Percentiles rank a stretch among this genome's conserved stretches.
Conservation (phyloP, 2,888 invertebrate genomes). For the Drosophila melanosoma region DNA sequence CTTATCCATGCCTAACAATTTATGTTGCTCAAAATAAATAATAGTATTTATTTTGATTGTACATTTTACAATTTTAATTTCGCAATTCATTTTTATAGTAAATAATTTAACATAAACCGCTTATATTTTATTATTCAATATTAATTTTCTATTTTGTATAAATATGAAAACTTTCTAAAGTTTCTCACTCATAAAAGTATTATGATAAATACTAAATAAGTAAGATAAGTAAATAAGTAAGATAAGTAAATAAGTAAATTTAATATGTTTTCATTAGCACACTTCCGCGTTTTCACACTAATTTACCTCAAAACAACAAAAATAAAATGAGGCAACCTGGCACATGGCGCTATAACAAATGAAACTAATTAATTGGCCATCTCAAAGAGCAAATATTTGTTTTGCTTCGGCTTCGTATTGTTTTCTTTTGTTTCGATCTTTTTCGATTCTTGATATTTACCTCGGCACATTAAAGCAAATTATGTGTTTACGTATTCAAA, state of each 20-base stretch:
- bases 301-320: conserved; percentile 3
- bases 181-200: too few relatives aligned
- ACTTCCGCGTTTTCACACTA: conserved; percentile 31
- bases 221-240: background rate
- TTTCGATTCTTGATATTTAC: conserved; percentile 39
- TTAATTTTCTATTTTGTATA: background rate
- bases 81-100: background rate
- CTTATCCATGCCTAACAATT: too few relatives aligned
- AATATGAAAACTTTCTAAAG: background rate
- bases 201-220: too few relatives aligned
- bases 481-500: conserved; percentile 56
- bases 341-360: conserved; percentile 37
- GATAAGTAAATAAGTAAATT: background rate
- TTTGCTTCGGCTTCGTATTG: conserved; percentile 28
- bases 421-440: conserved; percentile 31
- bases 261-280: conserved; percentile 18
- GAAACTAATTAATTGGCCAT: conserved; percentile 73
- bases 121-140: background rate
- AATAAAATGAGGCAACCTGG: conserved; percentile 29
- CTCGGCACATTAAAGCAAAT: conserved; percentile 50
- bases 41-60: too few relatives aligned
- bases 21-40: background rate
- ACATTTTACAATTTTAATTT: background rate
- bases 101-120: too few relatives aligned
- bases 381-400: conserved; percentile 64